Conservation (phyloP, 1,140 invertebrate species). For the Camponotus vicinus region DNA sequence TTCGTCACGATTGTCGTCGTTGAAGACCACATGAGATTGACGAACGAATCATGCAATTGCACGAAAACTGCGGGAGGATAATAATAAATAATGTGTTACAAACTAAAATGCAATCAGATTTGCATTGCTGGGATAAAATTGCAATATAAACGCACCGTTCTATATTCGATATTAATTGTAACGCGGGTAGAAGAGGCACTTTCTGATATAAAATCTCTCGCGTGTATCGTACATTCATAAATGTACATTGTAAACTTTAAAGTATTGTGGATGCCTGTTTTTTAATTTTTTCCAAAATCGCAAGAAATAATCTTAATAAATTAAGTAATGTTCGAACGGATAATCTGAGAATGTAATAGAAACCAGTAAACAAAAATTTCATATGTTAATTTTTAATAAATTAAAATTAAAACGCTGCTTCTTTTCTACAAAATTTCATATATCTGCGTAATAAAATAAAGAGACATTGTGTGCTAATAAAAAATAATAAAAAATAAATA, state of each 20-base stretch:
- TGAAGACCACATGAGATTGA: constrained; percentile 46
- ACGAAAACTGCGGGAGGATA: constrained; percentile 6
- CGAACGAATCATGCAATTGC: constrained; percentile 24
- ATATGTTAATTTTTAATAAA: constrained; percentile 43
- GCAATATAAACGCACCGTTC: constrained; percentile 33
- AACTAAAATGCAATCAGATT: constrained; percentile 34
- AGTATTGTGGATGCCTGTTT: neutral
- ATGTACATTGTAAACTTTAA: neutral
- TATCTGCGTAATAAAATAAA: constrained; percentile 11
- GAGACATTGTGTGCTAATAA: neutral
- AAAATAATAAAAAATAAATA: constrained; percentile 38
- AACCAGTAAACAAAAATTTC: constrained; percentile 31
- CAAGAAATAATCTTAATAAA: neutral
- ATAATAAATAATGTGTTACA: neutral
- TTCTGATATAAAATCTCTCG: constrained; percentile 34
- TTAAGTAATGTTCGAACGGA: neutral
- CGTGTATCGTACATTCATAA: neutral
- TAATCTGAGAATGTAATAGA: constrained; percentile 1
- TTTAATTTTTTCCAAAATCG: neutral
- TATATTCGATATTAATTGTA: constrained; percentile 47
- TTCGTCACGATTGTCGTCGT: constrained; percentile 62
- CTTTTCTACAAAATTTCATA: constrained; percentile 9
- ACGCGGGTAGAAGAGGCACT: constrained; percentile 67
- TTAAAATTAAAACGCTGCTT: constrained; percentile 8
- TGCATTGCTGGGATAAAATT: constrained; percentile 23